Evolutionary conservation across 2,888 invertebrate genomes (phyloP).

Genomic region (Criorhina ranunculi): DNA sequence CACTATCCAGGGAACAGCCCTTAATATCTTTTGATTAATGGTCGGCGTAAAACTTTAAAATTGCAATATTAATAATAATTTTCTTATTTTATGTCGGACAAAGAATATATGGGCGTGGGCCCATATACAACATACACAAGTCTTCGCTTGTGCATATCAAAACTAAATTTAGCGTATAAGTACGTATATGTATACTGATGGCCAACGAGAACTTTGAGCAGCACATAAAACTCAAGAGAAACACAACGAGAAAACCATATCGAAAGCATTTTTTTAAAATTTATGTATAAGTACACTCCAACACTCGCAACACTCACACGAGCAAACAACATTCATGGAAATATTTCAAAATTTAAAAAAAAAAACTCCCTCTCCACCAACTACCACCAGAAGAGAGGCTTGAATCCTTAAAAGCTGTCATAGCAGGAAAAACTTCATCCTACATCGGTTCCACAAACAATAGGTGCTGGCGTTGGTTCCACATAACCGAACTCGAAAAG

Average conservation of each 20-base stretch:
- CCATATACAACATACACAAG: conserved; percentile 20
- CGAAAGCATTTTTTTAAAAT: conserved; percentile 53
- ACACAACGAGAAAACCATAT: conserved; percentile 1
- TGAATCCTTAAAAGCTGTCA: conserved; percentile 60
- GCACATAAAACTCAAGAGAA: conserved; percentile 31
- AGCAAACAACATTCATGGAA: conserved; percentile 47
- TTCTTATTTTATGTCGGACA: conserved; percentile 22
- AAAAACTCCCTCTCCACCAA: conserved; percentile 8
- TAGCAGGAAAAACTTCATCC: conserved; percentile 46
- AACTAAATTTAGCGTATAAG: conserved; percentile 62
- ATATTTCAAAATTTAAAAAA: conserved; percentile 71
- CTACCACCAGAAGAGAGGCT: neutral
- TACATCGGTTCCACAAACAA: conserved; percentile 64
- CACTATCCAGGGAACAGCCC: conserved; percentile 5
- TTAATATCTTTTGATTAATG: conserved; percentile 66
- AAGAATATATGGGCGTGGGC: conserved; percentile 69
- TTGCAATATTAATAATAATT: conserved; percentile 72
- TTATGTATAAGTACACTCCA: conserved; percentile 62
- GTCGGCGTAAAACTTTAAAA: conserved; percentile 71
- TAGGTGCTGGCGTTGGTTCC: conserved; percentile 63
- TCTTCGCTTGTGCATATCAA: conserved; percentile 70
- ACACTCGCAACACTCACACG: conserved; percentile 64
- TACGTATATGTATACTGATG: conserved; percentile 3
- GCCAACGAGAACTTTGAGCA: conserved; percentile 38
- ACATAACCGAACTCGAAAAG: conserved; percentile 54